Evolutionary conservation across 2,113 vertebrate genomes (phyloP), one percentile per base, ranked within the genome.

Genomic region (Hiodon tergisus): DNA sequence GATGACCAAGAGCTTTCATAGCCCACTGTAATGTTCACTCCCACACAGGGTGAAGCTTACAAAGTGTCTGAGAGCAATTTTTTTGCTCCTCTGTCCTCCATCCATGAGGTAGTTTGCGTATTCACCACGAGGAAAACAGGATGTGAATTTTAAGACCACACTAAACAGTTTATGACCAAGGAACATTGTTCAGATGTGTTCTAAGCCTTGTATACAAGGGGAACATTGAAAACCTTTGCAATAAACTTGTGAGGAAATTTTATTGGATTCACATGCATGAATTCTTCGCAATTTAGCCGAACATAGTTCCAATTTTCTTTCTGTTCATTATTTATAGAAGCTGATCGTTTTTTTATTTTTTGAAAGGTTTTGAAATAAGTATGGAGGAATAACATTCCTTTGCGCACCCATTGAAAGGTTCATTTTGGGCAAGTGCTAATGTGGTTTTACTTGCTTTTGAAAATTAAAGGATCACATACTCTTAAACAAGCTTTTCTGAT

Each of bases 101-200:
- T 78, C 55, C 79, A 72, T 59, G 77, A 65, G 71, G 71, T 78
- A 80, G 60, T 85, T 83, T 85, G 83, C 58, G 66, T 85, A 81
- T 76, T 76, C 67, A 62, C 67, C 17, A 54, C 74, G 78, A 81
- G 81, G 74, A 87, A 87, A 87, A 86, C 86, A 87, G 86, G 87
- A 87, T 76, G 83, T 85, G 74, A 85, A 79, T 70, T 86, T 82
- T 72, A 81, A 85, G 80, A 85, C 80, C 84, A 80, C 86, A 85
- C 80, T 79, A 83, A 62, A 85, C 51, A 60, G 72, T 86, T 85
- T 84, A 85, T 82, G 81, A 76, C 69, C 72, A 52, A 78, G 67
- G 80, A 80, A 86, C 84, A 86, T 86, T 86, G 84, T 86, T 88
- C 80, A 77, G 78, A 70, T 78, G 69, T 85, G 84, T 85, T 85